A percentile compares a stretch with the other conserved stretches of the same genome.
Conservation (phyloP, 2,888 invertebrate species). For the Axea sp. region DNA sequence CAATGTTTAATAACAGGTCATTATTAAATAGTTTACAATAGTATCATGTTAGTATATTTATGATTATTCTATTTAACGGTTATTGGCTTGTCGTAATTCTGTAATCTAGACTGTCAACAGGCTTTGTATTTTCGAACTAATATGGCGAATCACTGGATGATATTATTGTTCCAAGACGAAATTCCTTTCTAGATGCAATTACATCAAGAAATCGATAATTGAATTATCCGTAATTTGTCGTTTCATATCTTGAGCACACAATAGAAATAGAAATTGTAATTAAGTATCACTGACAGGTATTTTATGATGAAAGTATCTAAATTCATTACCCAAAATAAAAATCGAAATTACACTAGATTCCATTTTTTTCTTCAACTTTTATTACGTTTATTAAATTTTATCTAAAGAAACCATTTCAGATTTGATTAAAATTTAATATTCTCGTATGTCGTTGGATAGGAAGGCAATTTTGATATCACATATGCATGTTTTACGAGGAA, state of each 20-base stretch:
- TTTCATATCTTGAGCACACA: not conserved
- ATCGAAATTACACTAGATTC: too few relatives aligned
- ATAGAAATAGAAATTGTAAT: slow-evolving; percentile 1
- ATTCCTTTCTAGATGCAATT: slow-evolving; percentile 22
- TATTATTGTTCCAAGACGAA: slow-evolving; percentile 61
- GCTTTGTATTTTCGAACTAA: slow-evolving; percentile 76
- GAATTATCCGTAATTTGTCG: slow-evolving; percentile 17
- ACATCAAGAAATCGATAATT: slow-evolving; percentile 26
- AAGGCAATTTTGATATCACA: too few relatives aligned
- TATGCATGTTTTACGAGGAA: too few relatives aligned
- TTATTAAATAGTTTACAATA: slow-evolving; percentile 72
- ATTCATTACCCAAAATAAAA: too few relatives aligned
- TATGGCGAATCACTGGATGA: slow-evolving; percentile 72
- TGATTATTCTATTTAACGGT: slow-evolving; percentile 78
- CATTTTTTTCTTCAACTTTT: too few relatives aligned
- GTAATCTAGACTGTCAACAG: slow-evolving; percentile 77
- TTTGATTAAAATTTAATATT: too few relatives aligned
- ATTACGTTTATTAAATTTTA: too few relatives aligned
- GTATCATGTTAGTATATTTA: slow-evolving; percentile 70
- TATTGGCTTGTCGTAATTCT: slow-evolving; percentile 77
- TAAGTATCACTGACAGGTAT: not conserved
- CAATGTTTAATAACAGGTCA: slow-evolving; percentile 73
- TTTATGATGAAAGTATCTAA: too few relatives aligned
- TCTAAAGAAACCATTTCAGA: too few relatives aligned
- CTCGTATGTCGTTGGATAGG: too few relatives aligned